phyloP scores from a whole-genome alignment of 2,797 vertebrate genomes.

The Sebastes paucispinis region DNA sequence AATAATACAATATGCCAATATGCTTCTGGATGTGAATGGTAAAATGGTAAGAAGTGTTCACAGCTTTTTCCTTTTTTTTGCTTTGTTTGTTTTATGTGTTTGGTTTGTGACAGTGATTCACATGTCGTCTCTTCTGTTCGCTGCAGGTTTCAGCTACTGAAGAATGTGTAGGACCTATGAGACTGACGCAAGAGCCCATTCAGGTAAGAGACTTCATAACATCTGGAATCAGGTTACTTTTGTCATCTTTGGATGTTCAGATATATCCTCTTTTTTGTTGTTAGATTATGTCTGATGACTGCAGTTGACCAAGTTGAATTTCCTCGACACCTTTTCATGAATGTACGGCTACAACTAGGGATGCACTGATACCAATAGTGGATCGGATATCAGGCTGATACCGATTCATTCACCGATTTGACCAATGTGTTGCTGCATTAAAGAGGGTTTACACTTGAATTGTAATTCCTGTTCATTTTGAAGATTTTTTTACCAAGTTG shows the following conservation, averaged over 20 bases:
- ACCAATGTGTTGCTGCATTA: too few relatives aligned
- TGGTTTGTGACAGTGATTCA: conserved; percentile 1
- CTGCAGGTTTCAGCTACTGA: conserved; percentile 89
- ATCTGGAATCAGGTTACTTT: neutral
- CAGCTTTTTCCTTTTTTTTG: neutral
- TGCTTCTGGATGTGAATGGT: conserved; percentile 74
- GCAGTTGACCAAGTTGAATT: neutral
- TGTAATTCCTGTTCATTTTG: too few relatives aligned
- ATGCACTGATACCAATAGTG: too few relatives aligned
- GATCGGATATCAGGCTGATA: too few relatives aligned
- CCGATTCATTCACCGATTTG: too few relatives aligned
- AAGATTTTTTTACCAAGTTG: too few relatives aligned
- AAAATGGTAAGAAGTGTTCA: conserved; percentile 62
- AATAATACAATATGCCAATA: conserved; percentile 51
- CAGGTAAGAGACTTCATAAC: conserved; percentile 82
- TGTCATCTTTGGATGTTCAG: neutral
- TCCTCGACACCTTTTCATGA: too few relatives aligned
- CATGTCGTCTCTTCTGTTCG: neutral
- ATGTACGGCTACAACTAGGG: too few relatives aligned
- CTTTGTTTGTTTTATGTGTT: neutral
- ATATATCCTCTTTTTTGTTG: neutral
- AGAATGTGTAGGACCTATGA: conserved; percentile 94
- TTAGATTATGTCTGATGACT: neutral
- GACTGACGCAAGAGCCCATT: conserved; percentile 91
- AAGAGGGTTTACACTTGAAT: too few relatives aligned